A percentile compares a stretch with the other conserved stretches of the same genome.
Evolutionary conservation across 2,113 vertebrate species (phyloP).

Genomic region (Pseudorectes ferrugineus): DNA sequence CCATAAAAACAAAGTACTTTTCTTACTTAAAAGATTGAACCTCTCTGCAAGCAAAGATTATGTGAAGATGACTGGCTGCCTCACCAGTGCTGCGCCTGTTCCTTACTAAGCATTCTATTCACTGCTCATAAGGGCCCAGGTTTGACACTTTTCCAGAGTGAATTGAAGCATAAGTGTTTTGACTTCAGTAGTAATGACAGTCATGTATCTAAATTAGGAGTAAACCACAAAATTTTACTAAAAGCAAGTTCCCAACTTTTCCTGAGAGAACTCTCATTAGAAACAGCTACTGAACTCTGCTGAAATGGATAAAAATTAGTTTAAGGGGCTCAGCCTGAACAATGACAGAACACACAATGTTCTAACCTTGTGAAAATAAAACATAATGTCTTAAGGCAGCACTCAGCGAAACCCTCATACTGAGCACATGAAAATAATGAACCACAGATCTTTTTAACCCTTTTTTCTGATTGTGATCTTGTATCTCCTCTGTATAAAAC

Average conservation of each 20-base stretch:
- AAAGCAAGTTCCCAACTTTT: not conserved
- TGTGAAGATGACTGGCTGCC: not conserved
- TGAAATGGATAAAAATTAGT: not conserved
- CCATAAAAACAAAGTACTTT: not conserved
- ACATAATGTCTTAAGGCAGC: not conserved
- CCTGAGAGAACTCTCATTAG: not conserved
- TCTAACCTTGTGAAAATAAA: not conserved
- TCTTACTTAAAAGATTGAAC: not conserved
- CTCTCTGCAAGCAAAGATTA: not conserved
- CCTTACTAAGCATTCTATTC: not conserved
- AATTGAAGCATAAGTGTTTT: not conserved
- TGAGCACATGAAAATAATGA: not conserved
- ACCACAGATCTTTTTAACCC: not conserved
- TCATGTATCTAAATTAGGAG: not conserved
- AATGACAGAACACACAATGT: accelerated
- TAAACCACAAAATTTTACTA: not conserved
- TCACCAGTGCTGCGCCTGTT: not conserved
- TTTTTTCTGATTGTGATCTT: not conserved
- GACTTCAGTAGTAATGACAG: not conserved
- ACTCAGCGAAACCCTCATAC: accelerated
- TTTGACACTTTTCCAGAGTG: not conserved
- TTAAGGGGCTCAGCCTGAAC: not conserved
- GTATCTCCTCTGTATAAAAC: not conserved
- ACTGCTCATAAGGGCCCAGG: not conserved
- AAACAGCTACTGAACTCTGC: not conserved